These are phyloP conservation scores for Eurytoma californica DNA, from an alignment of 2,888 invertebrate genomes.

Conservation along the genomic window DNA sequence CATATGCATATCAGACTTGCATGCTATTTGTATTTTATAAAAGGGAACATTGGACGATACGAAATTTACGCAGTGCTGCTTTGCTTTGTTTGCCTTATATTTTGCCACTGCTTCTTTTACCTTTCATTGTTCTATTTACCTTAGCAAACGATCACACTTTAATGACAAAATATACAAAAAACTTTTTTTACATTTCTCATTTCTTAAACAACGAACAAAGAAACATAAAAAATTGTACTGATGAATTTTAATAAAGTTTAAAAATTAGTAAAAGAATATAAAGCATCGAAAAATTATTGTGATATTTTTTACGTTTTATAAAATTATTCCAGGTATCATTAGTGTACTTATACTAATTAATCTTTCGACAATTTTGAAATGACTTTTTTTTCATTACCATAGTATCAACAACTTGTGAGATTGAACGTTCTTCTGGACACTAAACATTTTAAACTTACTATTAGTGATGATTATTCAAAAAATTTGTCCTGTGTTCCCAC, in stretches of 20 bases:
- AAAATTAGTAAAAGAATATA: constrained; percentile 1
- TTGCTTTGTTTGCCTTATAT: constrained; percentile 21
- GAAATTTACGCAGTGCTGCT: constrained; percentile 17
- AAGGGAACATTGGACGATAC: constrained; percentile 39
- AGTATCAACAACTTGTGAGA: background rate
- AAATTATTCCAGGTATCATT: constrained; percentile 22
- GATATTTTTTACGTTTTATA: constrained; percentile 39
- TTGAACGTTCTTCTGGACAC: background rate
- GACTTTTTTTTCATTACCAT: background rate
- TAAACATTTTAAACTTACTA: no score
- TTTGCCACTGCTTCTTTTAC: constrained; percentile 12
- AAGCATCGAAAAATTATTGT: constrained; percentile 47
- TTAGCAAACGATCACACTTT: background rate
- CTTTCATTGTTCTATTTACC: background rate
- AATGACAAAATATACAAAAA: background rate
- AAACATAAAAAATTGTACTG: constrained; percentile 35
- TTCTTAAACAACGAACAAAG: constrained; percentile 45
- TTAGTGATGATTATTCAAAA: background rate
- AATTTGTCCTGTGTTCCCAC: constrained; percentile 40
- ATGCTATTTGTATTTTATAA: constrained; percentile 36
- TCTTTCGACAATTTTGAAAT: background rate
- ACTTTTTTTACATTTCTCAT: constrained; percentile 24
- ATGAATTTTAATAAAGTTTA: constrained; percentile 32
- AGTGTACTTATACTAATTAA: constrained; percentile 11
- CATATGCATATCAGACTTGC: constrained; percentile 40